Evolutionary conservation across 1,140 invertebrate species (phyloP).

Genomic region (Diabrotica undecimpunctata): DNA sequence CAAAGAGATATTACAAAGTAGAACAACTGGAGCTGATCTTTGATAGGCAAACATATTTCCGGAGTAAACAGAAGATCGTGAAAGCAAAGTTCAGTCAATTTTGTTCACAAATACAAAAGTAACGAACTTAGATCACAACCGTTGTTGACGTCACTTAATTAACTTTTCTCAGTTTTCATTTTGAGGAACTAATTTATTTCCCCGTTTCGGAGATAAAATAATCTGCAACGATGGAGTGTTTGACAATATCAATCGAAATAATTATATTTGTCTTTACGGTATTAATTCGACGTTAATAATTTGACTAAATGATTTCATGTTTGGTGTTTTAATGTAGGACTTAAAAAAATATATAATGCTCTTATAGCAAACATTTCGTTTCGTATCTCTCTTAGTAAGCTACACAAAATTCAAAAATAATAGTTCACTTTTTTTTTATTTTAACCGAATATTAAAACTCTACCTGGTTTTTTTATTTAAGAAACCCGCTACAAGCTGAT

Average conservation of each 20-base stretch:
- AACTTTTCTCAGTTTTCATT: conserved; percentile 26
- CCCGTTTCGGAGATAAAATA: conserved; percentile 25
- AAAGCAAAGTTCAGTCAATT: conserved; percentile 20
- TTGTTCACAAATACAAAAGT: conserved; percentile 20
- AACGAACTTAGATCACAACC: conserved; percentile 17
- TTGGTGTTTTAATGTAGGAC: no score
- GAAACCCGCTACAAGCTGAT: no score
- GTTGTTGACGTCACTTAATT: conserved; percentile 20
- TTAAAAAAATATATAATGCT: no score
- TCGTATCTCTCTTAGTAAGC: no score
- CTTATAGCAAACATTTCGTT: no score
- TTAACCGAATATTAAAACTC: no score
- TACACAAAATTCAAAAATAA: no score
- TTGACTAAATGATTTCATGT: no score
- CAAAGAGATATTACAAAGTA: conserved; percentile 1
- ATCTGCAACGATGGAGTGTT: conserved; percentile 2
- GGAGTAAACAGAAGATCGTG: not conserved
- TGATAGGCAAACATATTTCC: conserved; percentile 9
- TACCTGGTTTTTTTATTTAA: no score
- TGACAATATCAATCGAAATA: not conserved
- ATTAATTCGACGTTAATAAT: no score
- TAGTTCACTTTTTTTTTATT: no score
- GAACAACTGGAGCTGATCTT: not conserved
- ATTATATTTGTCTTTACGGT: not conserved
- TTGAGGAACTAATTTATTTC: conserved; percentile 25